phyloP scores from a whole-genome alignment of 92 coral and sea anemone genomes.

The Phenganax subtilis region DNA sequence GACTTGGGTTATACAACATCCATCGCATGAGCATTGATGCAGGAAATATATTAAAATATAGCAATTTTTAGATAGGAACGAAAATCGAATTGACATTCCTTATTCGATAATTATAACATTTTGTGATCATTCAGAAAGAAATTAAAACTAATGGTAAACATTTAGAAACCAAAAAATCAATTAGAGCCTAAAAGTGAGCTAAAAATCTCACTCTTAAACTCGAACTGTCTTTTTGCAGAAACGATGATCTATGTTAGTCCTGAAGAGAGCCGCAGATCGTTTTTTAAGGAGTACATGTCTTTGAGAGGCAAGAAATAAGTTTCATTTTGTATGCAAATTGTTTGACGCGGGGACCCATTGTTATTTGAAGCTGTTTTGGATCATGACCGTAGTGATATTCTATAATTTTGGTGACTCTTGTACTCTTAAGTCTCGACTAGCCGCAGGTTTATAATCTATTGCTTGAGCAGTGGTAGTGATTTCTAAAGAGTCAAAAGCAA shows the following conservation, averaged over 20 bases:
- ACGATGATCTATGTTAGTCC: conserved; percentile 26
- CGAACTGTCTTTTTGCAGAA: conserved; percentile 25
- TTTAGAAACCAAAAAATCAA: conserved; percentile 3
- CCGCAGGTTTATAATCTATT: no score
- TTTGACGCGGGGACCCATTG: neutral
- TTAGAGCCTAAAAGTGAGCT: neutral
- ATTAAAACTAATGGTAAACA: neutral
- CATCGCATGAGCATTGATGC: neutral
- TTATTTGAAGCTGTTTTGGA: no score
- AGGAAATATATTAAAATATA: neutral
- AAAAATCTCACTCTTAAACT: conserved; percentile 21
- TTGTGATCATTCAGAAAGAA: neutral
- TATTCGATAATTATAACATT: neutral
- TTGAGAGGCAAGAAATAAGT: neutral
- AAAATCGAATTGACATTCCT: neutral
- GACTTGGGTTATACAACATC: no score
- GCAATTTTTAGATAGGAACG: neutral
- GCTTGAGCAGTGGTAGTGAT: no score
- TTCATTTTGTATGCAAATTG: neutral
- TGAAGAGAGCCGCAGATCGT: neutral
- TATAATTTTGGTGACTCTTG: no score
- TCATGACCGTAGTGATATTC: no score
- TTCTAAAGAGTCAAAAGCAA: no score
- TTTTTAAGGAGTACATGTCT: neutral
- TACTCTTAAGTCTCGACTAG: no score